Conservation (phyloP, 1,140 invertebrate species). For the Diploscapter pachys region DNA sequence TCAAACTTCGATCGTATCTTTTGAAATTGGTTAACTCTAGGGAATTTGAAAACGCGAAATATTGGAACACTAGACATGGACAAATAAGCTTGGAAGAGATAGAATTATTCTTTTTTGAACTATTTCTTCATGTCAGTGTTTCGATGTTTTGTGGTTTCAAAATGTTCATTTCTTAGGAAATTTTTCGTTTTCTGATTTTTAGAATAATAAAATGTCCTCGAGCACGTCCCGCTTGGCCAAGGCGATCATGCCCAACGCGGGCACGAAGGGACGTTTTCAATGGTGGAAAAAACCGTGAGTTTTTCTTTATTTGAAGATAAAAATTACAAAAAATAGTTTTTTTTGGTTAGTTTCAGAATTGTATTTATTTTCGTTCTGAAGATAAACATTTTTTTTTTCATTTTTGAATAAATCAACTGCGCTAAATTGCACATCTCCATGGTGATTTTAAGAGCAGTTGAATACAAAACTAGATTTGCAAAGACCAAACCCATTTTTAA, state of each 20-base stretch:
- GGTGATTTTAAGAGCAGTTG: too few relatives aligned
- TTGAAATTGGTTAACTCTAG: too few relatives aligned
- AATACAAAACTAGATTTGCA: too few relatives aligned
- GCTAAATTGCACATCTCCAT: too few relatives aligned
- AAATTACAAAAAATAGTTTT: background rate
- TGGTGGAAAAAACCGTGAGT: conserved; percentile 53
- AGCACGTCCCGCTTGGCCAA: background rate
- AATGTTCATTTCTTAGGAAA: conserved; percentile 11
- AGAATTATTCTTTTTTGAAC: background rate
- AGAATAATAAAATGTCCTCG: conserved; percentile 11
- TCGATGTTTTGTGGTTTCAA: too few relatives aligned
- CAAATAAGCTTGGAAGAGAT: background rate
- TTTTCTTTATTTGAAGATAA: conserved; percentile 2
- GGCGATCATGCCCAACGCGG: background rate
- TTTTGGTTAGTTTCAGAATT: background rate
- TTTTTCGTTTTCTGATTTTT: conserved; percentile 3
- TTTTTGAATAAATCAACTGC: too few relatives aligned
- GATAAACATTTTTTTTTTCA: too few relatives aligned
- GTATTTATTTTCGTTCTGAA: too few relatives aligned
- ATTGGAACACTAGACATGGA: background rate
- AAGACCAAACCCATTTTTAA: too few relatives aligned
- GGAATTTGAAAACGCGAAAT: too few relatives aligned
- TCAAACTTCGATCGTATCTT: too few relatives aligned
- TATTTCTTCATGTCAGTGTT: background rate
- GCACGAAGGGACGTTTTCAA: conserved; percentile 38